A percentile compares a stretch with the other conserved stretches of the same genome.
Evolutionary conservation across 2,113 vertebrate genomes (phyloP).

Genomic region (Chaetorhynchus papuensis): DNA sequence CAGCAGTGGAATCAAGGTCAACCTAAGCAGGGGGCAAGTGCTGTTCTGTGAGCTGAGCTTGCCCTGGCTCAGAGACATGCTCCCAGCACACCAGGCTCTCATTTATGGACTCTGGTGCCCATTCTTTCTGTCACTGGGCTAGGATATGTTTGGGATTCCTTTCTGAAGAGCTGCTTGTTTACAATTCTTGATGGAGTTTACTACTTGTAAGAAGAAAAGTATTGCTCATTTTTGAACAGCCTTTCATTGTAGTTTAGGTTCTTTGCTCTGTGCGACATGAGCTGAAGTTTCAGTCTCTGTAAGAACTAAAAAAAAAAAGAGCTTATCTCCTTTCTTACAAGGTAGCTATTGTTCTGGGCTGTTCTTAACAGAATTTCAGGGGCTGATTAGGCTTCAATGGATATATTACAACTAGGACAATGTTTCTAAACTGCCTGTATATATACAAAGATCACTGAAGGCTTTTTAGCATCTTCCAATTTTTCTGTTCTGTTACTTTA

Average conservation of each 20-base stretch:
- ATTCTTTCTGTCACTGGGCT: accelerated
- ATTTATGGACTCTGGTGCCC: background rate
- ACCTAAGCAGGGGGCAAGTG: background rate
- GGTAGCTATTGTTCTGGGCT: background rate
- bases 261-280: background rate
- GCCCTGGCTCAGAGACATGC: accelerated
- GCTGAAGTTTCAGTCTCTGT: background rate
- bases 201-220: background rate
- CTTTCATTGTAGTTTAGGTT: background rate
- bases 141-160: background rate
- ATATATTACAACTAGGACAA: background rate
- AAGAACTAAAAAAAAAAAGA: background rate
- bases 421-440: background rate
- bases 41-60: background rate
- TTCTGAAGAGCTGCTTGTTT: background rate
- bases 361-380: background rate
- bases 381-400: background rate
- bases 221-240: background rate
- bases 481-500: background rate
- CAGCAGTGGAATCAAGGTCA: background rate
- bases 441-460: background rate
- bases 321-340: background rate
- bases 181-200: background rate
- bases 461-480: background rate
- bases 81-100: background rate